Conservation (phyloP, 2,113 vertebrate genomes). For the Nesospiza acunhae region DNA sequence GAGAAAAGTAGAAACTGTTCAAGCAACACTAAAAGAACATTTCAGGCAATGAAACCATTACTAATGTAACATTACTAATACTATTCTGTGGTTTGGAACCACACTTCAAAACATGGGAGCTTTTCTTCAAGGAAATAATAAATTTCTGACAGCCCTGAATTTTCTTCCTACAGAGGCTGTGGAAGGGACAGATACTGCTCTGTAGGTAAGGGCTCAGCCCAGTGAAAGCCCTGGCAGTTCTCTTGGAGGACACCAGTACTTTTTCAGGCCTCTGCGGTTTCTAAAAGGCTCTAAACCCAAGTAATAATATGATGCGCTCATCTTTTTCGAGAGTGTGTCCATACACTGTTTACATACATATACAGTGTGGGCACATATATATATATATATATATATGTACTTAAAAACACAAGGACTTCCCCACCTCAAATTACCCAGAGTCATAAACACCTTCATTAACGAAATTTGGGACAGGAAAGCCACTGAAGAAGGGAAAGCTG, state of each 20-base stretch:
- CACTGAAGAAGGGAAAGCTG: not conserved
- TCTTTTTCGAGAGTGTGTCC: not conserved
- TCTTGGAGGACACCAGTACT: not conserved
- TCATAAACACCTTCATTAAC: not conserved
- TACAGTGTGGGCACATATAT: not conserved
- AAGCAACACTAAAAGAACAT: not conserved
- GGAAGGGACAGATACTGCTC: not conserved
- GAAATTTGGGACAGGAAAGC: not conserved
- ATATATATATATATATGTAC: not conserved
- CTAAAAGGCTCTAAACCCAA: not conserved
- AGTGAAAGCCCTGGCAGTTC: not conserved
- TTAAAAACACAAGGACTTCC: not conserved
- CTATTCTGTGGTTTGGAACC: not conserved
- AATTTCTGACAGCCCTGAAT: not conserved
- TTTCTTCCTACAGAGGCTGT: not conserved
- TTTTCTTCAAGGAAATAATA: not conserved
- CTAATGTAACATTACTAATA: not conserved
- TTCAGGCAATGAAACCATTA: not conserved
- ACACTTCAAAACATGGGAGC: not conserved
- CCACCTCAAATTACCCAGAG: not conserved
- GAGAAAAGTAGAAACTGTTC: not conserved
- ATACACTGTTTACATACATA: not conserved
- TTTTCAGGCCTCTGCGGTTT: not conserved
- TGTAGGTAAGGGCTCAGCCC: not conserved
- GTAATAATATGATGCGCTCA: not conserved